Conservation (phyloP, 2,888 invertebrate genomes). For the Microplitis deprimator region DNA sequence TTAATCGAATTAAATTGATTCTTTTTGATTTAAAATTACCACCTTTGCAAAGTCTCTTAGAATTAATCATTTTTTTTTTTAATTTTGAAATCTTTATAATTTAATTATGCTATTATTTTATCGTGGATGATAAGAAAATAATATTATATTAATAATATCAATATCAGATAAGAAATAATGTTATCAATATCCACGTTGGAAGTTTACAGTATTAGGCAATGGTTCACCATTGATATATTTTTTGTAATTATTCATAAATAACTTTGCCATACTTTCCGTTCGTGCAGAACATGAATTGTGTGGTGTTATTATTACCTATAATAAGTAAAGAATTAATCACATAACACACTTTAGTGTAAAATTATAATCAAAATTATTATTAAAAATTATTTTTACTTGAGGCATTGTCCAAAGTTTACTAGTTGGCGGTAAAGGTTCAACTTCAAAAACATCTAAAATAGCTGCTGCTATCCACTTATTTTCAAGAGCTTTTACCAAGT, state of each 20-base stretch:
- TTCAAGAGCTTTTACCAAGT: slow-evolving; percentile 73
- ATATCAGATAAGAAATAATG: too few species aligned
- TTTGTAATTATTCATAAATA: slow-evolving; percentile 71
- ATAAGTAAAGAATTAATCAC: slow-evolving; percentile 33
- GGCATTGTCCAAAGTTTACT: slow-evolving; percentile 73
- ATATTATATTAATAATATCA: too few species aligned
- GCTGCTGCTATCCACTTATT: slow-evolving; percentile 74
- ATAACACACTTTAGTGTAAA: background rate
- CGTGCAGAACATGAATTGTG: slow-evolving; percentile 71
- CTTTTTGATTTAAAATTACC: too few species aligned
- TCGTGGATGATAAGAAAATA: too few species aligned
- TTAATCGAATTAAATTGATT: too few species aligned
- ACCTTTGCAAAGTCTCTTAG: too few species aligned
- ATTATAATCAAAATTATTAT: slow-evolving; percentile 18
- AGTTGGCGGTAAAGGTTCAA: slow-evolving; percentile 73
- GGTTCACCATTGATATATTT: slow-evolving; percentile 66
- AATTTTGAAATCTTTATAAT: background rate
- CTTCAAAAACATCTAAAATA: slow-evolving; percentile 74
- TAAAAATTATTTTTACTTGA: slow-evolving; percentile 64
- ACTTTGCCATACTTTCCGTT: slow-evolving; percentile 70
- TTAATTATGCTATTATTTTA: background rate
- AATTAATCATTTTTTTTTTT: too few species aligned
- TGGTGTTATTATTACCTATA: slow-evolving; percentile 72
- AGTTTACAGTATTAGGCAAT: slow-evolving; percentile 67
- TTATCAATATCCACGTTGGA: slow-evolving; percentile 70